A percentile compares a stretch with the other conserved stretches of the same genome.
Conservation (phyloP, 2,888 invertebrate species). For the Brenthis ino region DNA sequence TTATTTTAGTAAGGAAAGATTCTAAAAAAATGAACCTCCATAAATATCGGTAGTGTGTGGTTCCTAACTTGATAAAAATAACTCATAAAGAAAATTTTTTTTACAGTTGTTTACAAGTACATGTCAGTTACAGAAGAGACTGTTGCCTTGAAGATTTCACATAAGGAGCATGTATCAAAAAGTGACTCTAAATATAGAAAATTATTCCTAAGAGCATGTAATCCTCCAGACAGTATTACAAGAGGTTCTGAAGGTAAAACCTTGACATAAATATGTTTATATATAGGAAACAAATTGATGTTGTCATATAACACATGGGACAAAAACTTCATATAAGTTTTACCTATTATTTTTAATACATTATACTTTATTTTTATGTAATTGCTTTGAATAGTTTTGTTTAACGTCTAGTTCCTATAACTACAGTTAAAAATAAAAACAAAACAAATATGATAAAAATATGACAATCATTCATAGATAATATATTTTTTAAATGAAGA, state of each 20-base stretch:
- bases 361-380: too few species aligned
- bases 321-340: too few species aligned
- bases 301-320: background rate
- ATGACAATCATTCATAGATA: too few species aligned
- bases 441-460: background rate
- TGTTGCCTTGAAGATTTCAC: constrained; percentile 64
- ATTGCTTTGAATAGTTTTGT: too few species aligned
- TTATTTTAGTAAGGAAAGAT: background rate
- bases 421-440: background rate
- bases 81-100: constrained; percentile 22
- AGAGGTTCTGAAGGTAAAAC: constrained; percentile 88
- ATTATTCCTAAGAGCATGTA: constrained; percentile 86
- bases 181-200: constrained; percentile 84
- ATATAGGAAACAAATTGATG: background rate
- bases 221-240: constrained; percentile 86
- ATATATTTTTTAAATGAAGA: background rate
- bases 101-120: constrained; percentile 90
- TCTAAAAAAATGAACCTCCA: too few species aligned
- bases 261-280: background rate
- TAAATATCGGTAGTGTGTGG: background rate
- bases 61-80: background rate
- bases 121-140: constrained; percentile 84
- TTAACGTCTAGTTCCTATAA: background rate
- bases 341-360: too few species aligned
- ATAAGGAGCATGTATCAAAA: constrained; percentile 78